These are phyloP conservation scores for Xiphias gladius DNA, from an alignment of 2,113 vertebrate species.

Conservation along the genomic window DNA sequence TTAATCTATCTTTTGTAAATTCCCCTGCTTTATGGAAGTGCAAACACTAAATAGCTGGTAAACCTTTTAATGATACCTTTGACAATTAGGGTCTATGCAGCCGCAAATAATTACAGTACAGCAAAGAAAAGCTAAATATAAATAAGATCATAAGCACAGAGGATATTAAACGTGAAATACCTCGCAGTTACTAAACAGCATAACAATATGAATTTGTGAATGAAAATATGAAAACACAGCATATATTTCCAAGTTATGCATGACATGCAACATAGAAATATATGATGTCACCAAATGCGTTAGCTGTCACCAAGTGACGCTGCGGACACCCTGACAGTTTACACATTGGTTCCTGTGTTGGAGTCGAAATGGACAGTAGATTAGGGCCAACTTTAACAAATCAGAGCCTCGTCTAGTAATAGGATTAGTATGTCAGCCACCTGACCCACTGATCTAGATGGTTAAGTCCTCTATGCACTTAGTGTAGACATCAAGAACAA, in stretches of 20 bases:
- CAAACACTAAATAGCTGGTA: not conserved
- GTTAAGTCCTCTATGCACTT: slow-evolving; percentile 52
- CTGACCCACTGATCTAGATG: slow-evolving; percentile 80
- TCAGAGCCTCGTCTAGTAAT: slow-evolving; percentile 65
- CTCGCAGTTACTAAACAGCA: too few species aligned
- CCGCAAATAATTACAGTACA: not conserved
- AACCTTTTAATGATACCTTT: not conserved
- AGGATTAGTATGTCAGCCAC: slow-evolving; percentile 72
- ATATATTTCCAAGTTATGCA: too few species aligned
- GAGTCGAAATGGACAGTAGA: slow-evolving; percentile 67
- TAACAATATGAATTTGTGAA: not conserved
- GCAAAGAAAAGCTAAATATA: not conserved
- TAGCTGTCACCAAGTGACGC: not conserved
- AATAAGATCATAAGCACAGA: not conserved
- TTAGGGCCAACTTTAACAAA: slow-evolving; percentile 73
- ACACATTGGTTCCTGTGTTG: slow-evolving; percentile 1
- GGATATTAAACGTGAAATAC: too few species aligned
- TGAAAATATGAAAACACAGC: not conserved
- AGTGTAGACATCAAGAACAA: slow-evolving; percentile 57
- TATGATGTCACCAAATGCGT: not conserved
- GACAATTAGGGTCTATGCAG: not conserved
- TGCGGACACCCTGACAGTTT: slow-evolving; percentile 11
- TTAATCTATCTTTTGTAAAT: not conserved
- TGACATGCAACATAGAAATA: too few species aligned
- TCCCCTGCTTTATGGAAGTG: not conserved